Conservation (phyloP, 2,888 invertebrate species). For the Pycnomerus fuliginosus region DNA sequence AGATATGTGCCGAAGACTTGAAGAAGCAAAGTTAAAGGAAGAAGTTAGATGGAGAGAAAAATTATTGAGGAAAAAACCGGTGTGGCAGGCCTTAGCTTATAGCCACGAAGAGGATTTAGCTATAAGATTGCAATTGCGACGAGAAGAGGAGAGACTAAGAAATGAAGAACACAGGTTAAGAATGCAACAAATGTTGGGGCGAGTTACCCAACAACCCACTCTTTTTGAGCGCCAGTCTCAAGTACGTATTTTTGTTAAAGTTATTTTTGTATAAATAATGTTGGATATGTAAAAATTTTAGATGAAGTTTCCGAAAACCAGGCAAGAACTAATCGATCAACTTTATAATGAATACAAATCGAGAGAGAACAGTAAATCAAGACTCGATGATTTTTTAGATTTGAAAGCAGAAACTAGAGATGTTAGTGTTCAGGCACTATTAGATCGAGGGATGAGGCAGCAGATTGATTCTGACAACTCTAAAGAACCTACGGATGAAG, state of each 20-base stretch:
- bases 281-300: constrained; percentile 21
- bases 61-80: constrained; percentile 63
- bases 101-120: constrained; percentile 68
- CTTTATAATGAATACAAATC: constrained; percentile 38
- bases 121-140: constrained; percentile 64
- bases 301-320: constrained; percentile 44
- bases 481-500: constrained; percentile 30
- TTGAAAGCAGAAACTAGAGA: constrained; percentile 54
- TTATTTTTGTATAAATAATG: constrained; percentile 6
- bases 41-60: constrained; percentile 62
- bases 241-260: constrained; percentile 45
- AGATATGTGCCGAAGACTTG: constrained; percentile 60
- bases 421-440: constrained; percentile 50
- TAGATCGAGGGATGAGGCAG: constrained; percentile 47
- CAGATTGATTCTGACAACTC: constrained; percentile 24
- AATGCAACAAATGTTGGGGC: constrained; percentile 71
- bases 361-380: constrained; percentile 32
- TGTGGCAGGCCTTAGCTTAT: constrained; percentile 68
- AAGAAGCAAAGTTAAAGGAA: constrained; percentile 61
- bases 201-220: constrained; percentile 69
- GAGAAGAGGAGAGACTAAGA: constrained; percentile 67
- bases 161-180: constrained; percentile 67
- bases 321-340: constrained; percentile 41
- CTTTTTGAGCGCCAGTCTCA: constrained; percentile 70
- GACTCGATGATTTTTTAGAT: constrained; percentile 40